phyloP scores from a whole-genome alignment of 2,113 vertebrate species.

The Gymnarchus niloticus region DNA sequence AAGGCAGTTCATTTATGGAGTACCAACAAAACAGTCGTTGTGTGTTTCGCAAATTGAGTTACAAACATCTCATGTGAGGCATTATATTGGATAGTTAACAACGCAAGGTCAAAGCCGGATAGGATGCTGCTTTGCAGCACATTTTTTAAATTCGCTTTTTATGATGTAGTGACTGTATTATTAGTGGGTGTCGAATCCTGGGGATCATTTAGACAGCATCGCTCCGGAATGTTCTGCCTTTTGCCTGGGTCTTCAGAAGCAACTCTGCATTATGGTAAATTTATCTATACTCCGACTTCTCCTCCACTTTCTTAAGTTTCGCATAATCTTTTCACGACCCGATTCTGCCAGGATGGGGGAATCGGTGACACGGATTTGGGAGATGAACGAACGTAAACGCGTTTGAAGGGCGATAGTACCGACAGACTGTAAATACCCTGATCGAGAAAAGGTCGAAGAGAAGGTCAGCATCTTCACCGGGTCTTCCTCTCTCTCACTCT shows the following conservation, averaged over 20 bases:
- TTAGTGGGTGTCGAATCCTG: not conserved
- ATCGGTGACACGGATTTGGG: too few relatives aligned
- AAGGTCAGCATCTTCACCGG: not conserved
- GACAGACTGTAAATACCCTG: not conserved
- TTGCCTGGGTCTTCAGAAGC: not conserved
- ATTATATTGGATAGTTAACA: not conserved
- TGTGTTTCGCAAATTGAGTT: not conserved
- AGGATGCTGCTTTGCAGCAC: too few relatives aligned
- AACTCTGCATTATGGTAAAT: not conserved
- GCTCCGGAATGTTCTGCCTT: not conserved
- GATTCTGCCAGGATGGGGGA: too few relatives aligned
- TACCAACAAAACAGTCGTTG: not conserved
- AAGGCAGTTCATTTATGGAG: constrained; percentile 1
- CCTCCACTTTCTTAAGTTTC: not conserved
- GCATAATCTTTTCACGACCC: not conserved
- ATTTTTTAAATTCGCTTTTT: not conserved
- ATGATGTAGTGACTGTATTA: not conserved
- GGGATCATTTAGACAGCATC: too few relatives aligned
- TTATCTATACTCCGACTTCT: too few relatives aligned
- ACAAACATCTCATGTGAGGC: not conserved
- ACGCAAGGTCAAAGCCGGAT: not conserved
- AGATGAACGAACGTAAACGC: too few relatives aligned
- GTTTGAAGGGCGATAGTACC: too few relatives aligned
- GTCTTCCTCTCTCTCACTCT: not conserved
- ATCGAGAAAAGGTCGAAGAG: not conserved